Evolutionary conservation across 2,113 vertebrate species (phyloP).

Genomic region (Monarcha castaneiventris): DNA sequence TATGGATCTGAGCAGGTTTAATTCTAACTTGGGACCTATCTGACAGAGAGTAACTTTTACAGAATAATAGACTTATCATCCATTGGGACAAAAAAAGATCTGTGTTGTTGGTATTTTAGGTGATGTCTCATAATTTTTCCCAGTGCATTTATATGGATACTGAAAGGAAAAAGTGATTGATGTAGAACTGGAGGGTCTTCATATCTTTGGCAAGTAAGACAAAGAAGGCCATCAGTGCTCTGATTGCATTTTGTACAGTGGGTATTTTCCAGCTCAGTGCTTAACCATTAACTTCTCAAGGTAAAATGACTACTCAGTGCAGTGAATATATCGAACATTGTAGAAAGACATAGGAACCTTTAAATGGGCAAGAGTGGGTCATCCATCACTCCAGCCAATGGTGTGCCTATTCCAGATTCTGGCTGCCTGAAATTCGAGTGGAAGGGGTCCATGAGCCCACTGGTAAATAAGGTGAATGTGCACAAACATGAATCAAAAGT

Average conservation of each 20-base stretch:
- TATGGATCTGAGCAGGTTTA: not conserved
- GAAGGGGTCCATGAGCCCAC: not conserved
- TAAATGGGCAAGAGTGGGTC: not conserved
- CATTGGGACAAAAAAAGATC: not conserved
- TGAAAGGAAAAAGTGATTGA: slow-evolving; percentile 14
- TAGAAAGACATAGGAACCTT: slow-evolving; percentile 24
- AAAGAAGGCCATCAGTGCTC: not conserved
- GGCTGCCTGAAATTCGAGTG: not conserved
- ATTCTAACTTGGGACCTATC: not conserved
- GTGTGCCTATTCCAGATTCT: not conserved
- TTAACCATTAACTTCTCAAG: slow-evolving; percentile 58
- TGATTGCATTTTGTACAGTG: not conserved
- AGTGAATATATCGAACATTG: not conserved
- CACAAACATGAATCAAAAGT: slow-evolving; percentile 22
- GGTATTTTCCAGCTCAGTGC: slow-evolving; percentile 43
- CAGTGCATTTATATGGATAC: not conserved
- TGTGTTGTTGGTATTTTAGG: not conserved
- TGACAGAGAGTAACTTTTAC: not conserved
- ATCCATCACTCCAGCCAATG: slow-evolving; percentile 7
- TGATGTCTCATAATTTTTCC: not conserved
- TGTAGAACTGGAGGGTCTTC: slow-evolving; percentile 28
- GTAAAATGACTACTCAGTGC: not conserved
- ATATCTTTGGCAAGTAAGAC: slow-evolving; percentile 15
- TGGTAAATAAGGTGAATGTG: not conserved
- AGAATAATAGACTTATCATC: not conserved